Evolutionary conservation across 2,888 invertebrate genomes (phyloP), one percentile per base, ranked within the genome.

Genomic region (Troilus luridus): DNA sequence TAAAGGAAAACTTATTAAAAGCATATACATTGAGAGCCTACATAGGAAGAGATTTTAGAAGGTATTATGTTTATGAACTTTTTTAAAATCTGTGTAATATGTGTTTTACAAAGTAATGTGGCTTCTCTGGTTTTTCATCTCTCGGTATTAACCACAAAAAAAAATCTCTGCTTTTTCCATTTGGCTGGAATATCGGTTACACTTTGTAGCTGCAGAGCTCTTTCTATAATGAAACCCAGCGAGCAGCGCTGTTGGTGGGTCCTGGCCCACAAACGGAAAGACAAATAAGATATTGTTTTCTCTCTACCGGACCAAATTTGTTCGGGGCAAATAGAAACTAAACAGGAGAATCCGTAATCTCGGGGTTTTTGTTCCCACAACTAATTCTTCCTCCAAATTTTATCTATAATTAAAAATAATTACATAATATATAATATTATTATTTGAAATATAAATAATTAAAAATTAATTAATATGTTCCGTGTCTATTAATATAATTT

Each of bases 271-370:
- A 77, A 77, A 77, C 72, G 41, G 24, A 24, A 67, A 67, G 24
- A 67, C 67, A 67, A 67, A 67, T 67, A 67, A 67, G 67, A 67
- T 67, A 67, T 67, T 67, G 67, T 67, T 67, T 67, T 67, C 67
- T 27, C 67, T 27, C 27, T 67, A 5, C 12, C 27, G 14, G 67
- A 27, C 24, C 12, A n/a, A n/a, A n/a, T n/a, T n/a, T n/a, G 24
- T 67, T 27, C 67, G 14, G 24, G 24, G 67, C 14, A 24, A 27
- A 11, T 14, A 67, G 67, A 6, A 0, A 67, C 67, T 27, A 27
- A 67, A 1, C 8, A 11, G n/a, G n/a, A 14, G 9, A 64, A 64
- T 11, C n/a, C 12, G 67, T 1, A 67, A 67, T 67, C 27, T 6
- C 14, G 12, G 24, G 12, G 24, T 24, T 67, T 9, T 64, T n/a